These are phyloP conservation scores for Hypanus sabinus DNA, from an alignment of 2,113 vertebrate species.

Conservation along the genomic window DNA sequence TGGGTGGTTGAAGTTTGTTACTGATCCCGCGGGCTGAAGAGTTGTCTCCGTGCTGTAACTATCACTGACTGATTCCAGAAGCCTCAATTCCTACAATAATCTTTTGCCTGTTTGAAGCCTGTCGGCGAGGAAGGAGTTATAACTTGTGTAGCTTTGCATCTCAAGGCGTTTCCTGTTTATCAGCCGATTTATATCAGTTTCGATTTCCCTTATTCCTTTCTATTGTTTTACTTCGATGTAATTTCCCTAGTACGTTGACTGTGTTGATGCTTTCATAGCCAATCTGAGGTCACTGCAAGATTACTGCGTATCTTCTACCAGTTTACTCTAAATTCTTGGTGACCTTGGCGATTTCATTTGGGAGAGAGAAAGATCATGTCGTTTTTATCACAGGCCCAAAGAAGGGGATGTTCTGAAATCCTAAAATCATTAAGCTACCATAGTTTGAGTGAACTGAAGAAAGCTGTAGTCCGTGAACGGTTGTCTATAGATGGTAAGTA, in stretches of 20 bases:
- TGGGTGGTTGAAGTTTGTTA: too few species aligned
- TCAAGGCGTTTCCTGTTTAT: not conserved
- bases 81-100: not conserved
- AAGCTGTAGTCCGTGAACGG: not conserved
- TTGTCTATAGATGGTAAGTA: not conserved
- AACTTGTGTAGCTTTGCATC: not conserved
- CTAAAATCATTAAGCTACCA: not conserved
- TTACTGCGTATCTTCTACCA: not conserved
- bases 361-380: not conserved
- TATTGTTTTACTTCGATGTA: conserved; percentile 2
- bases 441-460: not conserved
- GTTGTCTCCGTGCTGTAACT: too few species aligned
- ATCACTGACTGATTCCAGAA: too few species aligned
- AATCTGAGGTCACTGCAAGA: not conserved
- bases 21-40: too few species aligned
- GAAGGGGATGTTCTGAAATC: not conserved
- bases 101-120: not conserved
- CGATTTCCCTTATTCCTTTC: not conserved
- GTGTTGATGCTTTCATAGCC: not conserved
- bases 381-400: not conserved
- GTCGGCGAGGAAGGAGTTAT: not conserved
- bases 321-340: not conserved
- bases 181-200: not conserved
- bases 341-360: not conserved
- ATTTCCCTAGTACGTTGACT: not conserved